Evolutionary conservation across 2,113 vertebrate genomes (phyloP).

Genomic region (Phaethornis superciliosus): DNA sequence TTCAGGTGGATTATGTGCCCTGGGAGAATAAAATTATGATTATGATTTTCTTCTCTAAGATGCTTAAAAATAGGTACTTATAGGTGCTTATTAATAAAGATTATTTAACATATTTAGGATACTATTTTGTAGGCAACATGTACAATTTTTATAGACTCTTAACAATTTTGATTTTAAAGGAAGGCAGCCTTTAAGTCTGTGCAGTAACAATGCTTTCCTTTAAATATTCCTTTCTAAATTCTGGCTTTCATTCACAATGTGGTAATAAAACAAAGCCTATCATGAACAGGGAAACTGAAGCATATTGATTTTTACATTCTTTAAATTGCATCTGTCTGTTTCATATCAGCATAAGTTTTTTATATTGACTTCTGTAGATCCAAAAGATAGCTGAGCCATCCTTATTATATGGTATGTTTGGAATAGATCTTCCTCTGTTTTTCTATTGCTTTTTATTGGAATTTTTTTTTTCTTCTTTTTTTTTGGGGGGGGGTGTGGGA

Average conservation of each 20-base stretch:
- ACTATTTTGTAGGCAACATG: not conserved
- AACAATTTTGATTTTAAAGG: not conserved
- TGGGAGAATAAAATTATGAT: not conserved
- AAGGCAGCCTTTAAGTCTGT: not conserved
- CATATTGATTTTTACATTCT: not conserved
- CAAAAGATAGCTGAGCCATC: not conserved
- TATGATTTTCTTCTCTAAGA: not conserved
- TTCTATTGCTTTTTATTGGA: too few species aligned
- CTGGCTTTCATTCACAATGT: not conserved
- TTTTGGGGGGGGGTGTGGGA: too few species aligned
- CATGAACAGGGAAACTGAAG: not conserved
- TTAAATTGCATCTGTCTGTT: not conserved
- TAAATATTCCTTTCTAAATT: not conserved
- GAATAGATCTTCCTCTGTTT: not conserved
- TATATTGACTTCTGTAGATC: not conserved
- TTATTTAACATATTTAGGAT: not conserved
- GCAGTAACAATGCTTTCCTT: not conserved
- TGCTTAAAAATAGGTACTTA: not conserved
- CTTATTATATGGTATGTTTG: not conserved
- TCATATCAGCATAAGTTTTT: not conserved
- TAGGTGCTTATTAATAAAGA: not conserved
- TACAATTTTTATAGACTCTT: not conserved
- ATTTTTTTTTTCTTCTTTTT: fast-evolving
- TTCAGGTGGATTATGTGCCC: not conserved
- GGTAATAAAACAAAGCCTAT: not conserved